phyloP scores from a whole-genome alignment of 2,113 vertebrate genomes.

The Leptodactylus fuscus region DNA sequence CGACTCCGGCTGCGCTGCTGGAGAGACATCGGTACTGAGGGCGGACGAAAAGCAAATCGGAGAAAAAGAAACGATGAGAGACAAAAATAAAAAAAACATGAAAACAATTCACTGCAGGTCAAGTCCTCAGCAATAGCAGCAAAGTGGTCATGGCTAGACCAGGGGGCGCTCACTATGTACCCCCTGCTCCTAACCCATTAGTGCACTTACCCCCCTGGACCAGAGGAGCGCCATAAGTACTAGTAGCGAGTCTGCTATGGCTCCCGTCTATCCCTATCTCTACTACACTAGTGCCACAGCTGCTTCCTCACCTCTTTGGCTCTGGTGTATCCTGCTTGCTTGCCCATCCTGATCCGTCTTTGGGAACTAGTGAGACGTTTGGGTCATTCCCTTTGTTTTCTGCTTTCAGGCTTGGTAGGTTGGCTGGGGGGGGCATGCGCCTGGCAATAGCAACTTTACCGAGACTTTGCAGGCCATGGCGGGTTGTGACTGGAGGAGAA shows the following conservation, averaged over 20 bases:
- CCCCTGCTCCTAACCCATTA: too few species aligned
- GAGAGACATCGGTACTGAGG: conserved; percentile 90
- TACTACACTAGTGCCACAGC: not conserved
- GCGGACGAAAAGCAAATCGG: not conserved
- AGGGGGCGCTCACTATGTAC: too few species aligned
- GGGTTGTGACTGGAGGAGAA: conserved; percentile 81
- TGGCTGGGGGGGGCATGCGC: conserved; percentile 95
- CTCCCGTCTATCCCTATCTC: too few species aligned
- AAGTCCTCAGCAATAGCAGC: too few species aligned
- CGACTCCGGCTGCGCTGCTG: conserved; percentile 91
- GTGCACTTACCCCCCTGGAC: too few species aligned
- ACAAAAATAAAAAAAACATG: not conserved
- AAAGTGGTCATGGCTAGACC: too few species aligned
- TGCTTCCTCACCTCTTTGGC: conserved; percentile 86
- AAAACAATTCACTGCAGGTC: too few species aligned
- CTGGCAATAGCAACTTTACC: conserved; percentile 95
- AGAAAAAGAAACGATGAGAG: not conserved
- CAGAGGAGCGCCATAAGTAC: too few species aligned
- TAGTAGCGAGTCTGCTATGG: too few species aligned
- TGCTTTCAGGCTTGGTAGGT: conserved; percentile 94
- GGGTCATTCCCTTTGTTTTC: conserved; percentile 98
- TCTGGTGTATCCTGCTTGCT: conserved; percentile 95
- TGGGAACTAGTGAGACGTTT: conserved; percentile 93
- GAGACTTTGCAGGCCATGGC: conserved; percentile 97
- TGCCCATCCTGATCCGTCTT: conserved; percentile 99